Percentiles rank a stretch among this genome's conserved stretches.
Conservation (phyloP, 2,797 vertebrate species). For the Ctenopoma kingsleyae region DNA sequence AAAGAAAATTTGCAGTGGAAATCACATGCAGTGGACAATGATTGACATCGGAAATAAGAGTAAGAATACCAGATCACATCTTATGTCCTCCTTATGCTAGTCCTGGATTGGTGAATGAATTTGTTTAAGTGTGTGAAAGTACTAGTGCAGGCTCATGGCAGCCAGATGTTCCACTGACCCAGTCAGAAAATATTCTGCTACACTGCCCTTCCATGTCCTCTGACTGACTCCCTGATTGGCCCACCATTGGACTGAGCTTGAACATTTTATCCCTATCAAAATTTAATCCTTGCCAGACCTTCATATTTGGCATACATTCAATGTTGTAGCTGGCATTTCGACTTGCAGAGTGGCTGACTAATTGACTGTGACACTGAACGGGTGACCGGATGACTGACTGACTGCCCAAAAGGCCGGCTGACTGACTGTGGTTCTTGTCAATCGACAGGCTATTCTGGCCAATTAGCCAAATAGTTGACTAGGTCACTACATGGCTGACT, state of each 20-base stretch:
- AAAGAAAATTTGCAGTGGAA: too few species aligned
- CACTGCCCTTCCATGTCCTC: background rate
- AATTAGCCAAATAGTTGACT: too few species aligned
- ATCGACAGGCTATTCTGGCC: too few species aligned
- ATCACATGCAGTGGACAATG: too few species aligned
- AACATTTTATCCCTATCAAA: background rate
- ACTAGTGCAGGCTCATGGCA: background rate
- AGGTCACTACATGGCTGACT: too few species aligned
- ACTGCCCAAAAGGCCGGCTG: background rate
- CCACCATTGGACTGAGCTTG: too few species aligned
- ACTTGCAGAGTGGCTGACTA: background rate
- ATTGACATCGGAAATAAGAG: too few species aligned
- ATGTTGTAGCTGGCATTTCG: background rate
- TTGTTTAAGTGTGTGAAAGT: background rate
- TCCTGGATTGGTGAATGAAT: too few species aligned
- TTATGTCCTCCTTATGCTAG: too few species aligned
- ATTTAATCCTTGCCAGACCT: background rate
- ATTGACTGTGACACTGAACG: background rate
- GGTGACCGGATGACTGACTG: background rate
- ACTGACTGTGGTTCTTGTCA: too few species aligned
- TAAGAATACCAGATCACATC: too few species aligned
- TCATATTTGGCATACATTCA: background rate
- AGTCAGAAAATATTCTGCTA: background rate
- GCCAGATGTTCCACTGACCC: conserved; percentile 34
- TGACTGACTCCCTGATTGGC: background rate